phyloP scores from a whole-genome alignment of 2,797 vertebrate species.

The Acipenser ruthenus region DNA sequence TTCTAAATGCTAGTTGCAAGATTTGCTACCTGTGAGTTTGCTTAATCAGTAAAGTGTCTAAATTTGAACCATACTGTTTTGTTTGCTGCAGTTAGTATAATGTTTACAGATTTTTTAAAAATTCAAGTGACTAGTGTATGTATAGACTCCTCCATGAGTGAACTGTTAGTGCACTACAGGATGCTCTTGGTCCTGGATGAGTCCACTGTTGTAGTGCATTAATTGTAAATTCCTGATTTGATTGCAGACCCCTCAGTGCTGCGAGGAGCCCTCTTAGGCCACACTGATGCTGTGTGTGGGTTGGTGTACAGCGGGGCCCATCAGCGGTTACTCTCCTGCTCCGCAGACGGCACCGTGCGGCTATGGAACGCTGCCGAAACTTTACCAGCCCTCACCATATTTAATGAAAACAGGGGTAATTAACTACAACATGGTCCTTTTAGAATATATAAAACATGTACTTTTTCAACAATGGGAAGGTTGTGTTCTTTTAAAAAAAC shows the following conservation, averaged over 20 bases:
- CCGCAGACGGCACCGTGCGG: conserved; percentile 86
- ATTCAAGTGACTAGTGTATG: background rate
- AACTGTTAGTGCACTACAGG: background rate
- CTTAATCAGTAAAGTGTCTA: no score
- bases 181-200: background rate
- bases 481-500: no score
- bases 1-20: no score
- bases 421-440: background rate
- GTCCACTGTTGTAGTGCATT: no score
- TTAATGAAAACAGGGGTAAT: conserved; percentile 87
- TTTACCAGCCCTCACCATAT: conserved; percentile 77
- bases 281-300: conserved; percentile 90
- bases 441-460: background rate
- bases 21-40: no score
- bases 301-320: conserved; percentile 86
- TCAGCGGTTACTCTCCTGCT: conserved; percentile 89
- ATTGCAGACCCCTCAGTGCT: conserved; percentile 80
- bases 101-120: no score
- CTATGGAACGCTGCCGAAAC: conserved; percentile 82
- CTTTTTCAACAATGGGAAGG: background rate
- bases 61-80: no score
- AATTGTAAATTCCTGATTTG: background rate
- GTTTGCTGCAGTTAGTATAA: no score
- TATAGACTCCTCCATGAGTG: background rate
- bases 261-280: conserved; percentile 79